Conservation (phyloP, 2,888 invertebrate genomes). For the Nomada ruficornis region DNA sequence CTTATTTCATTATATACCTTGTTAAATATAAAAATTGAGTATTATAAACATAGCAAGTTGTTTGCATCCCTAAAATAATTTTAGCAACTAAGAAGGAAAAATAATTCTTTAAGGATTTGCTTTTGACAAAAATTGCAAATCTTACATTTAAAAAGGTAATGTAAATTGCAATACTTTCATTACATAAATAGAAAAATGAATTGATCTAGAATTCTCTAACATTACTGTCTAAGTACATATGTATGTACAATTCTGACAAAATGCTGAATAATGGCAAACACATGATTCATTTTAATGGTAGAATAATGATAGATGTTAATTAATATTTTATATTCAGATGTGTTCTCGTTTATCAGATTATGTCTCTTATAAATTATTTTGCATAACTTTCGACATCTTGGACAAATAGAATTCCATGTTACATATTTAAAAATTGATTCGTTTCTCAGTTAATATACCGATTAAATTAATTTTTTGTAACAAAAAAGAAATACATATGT, state of each 20-base stretch:
- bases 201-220: conserved; percentile 47
- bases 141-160: conserved; percentile 12
- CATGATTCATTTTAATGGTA: conserved; percentile 30
- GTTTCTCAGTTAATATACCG: background rate
- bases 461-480: conserved; percentile 12
- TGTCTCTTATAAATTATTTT: conserved; percentile 24
- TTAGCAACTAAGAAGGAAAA: conserved; percentile 2
- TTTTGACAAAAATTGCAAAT: conserved; percentile 11
- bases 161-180: conserved; percentile 25
- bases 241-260: conserved; percentile 64
- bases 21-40: conserved; percentile 46
- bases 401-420: conserved; percentile 45
- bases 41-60: conserved; percentile 44
- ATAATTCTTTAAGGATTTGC: background rate
- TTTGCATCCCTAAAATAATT: conserved; percentile 22
- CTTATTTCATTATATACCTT: conserved; percentile 31
- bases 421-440: background rate
- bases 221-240: conserved; percentile 57
- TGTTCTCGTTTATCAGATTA: conserved; percentile 3
- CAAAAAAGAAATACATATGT: no score
- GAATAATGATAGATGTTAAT: conserved; percentile 37
- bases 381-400: conserved; percentile 37
- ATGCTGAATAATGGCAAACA: conserved; percentile 39
- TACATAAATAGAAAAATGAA: conserved; percentile 38
- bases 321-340: conserved; percentile 32